A percentile compares a stretch with the other conserved stretches of the same genome.
Evolutionary conservation across 2,888 invertebrate genomes (phyloP).

Genomic region (Geophilus truncorum): DNA sequence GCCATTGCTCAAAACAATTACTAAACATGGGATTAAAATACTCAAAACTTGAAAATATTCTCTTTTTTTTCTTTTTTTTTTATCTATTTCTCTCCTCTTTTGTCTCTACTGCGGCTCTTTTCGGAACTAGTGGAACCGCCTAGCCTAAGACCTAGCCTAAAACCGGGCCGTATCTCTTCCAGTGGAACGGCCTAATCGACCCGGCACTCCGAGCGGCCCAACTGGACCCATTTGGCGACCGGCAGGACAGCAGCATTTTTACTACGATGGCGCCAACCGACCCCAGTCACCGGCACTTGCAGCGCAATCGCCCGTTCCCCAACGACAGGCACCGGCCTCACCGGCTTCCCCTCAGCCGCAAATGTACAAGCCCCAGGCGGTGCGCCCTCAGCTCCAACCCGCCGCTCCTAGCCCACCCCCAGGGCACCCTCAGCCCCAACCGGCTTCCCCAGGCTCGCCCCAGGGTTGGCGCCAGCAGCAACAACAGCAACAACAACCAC

Average conservation of each 20-base stretch:
- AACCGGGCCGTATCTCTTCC: not conserved
- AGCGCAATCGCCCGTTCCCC: not conserved
- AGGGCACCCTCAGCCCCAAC: too few relatives aligned
- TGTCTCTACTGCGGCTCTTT: slow-evolving; percentile 36
- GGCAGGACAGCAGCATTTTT: slow-evolving; percentile 6
- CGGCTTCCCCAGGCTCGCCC: too few relatives aligned
- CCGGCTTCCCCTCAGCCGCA: slow-evolving; percentile 29
- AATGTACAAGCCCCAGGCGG: slow-evolving; percentile 30
- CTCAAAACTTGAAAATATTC: not conserved
- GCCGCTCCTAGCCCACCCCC: not conserved
- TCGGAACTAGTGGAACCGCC: slow-evolving; percentile 54
- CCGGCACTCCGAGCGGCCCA: not conserved
- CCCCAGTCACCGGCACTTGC: not conserved
- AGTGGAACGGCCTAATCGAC: slow-evolving; percentile 33
- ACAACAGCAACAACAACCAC: slow-evolving; percentile 13
- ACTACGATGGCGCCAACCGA: not conserved
- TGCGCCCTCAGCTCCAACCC: too few relatives aligned
- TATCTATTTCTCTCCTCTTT: slow-evolving; percentile 40
- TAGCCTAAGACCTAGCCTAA: too few relatives aligned
- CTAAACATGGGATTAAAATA: not conserved
- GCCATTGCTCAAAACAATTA: not conserved
- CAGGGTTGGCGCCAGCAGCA: slow-evolving; percentile 25
- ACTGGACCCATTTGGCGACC: not conserved
- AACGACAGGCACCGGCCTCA: not conserved
- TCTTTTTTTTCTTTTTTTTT: slow-evolving; percentile 33